phyloP scores from a whole-genome alignment of 2,888 invertebrate species.

The Smittia aterrima region DNA sequence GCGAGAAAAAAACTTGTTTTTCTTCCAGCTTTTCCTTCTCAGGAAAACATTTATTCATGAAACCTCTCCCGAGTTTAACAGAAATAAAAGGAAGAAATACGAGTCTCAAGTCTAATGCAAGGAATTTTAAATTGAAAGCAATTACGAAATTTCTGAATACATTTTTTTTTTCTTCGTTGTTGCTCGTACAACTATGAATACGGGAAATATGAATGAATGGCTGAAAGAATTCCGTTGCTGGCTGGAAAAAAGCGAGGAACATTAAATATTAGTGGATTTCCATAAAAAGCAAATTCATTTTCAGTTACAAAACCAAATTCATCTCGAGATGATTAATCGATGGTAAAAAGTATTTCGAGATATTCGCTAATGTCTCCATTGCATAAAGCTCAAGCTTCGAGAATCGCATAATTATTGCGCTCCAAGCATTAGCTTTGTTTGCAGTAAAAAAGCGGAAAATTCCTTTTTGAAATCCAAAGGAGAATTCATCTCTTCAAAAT shows the following conservation, averaged over 20 bases:
- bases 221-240: background rate
- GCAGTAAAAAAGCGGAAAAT: background rate
- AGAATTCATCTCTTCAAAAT: background rate
- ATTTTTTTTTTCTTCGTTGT: background rate
- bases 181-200: background rate
- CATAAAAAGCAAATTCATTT: conserved; percentile 29
- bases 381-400: background rate
- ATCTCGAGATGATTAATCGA: conserved; percentile 23
- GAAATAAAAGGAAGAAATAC: background rate
- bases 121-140: conserved; percentile 34
- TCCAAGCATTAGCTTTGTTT: background rate
- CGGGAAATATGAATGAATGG: background rate
- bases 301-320: conserved; percentile 13
- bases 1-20: background rate
- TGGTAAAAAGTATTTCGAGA: background rate
- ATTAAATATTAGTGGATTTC: conserved; percentile 37
- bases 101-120: background rate
- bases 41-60: too few relatives aligned
- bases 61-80: background rate
- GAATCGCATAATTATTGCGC: background rate
- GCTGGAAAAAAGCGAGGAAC: background rate
- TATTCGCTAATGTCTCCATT: background rate
- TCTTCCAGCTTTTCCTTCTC: background rate
- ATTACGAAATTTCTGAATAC: conserved; percentile 17
- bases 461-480: background rate